These are phyloP conservation scores for Noctua janthina DNA, from an alignment of 2,888 invertebrate genomes.

Conservation along the genomic window DNA sequence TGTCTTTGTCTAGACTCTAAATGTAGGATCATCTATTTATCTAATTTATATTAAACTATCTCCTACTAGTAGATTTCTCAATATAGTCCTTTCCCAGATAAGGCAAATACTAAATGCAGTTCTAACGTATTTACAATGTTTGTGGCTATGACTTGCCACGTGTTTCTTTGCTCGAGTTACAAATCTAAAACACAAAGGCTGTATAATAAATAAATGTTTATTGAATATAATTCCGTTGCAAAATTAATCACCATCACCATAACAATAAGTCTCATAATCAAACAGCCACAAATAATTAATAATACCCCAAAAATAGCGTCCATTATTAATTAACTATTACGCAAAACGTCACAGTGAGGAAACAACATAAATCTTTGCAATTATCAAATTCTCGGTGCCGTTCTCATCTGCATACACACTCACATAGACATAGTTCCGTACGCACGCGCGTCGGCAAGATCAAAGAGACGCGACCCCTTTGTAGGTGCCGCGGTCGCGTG, in stretches of 20 bases:
- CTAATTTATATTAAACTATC: slow-evolving; percentile 11
- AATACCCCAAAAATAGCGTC: slow-evolving; percentile 50
- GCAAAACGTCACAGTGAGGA: slow-evolving; percentile 67
- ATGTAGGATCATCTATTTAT: not conserved
- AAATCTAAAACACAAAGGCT: slow-evolving; percentile 15
- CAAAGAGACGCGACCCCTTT: slow-evolving; percentile 90
- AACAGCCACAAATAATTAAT: slow-evolving; percentile 35
- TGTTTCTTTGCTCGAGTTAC: not conserved
- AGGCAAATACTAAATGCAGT: slow-evolving; percentile 1
- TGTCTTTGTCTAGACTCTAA: not conserved
- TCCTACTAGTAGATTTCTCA: not conserved
- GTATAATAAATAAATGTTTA: not conserved
- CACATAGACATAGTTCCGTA: slow-evolving; percentile 77
- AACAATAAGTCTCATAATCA: slow-evolving; percentile 21
- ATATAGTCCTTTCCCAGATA: slow-evolving; percentile 2
- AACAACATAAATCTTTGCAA: slow-evolving; percentile 88
- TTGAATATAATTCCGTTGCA: not conserved
- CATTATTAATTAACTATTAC: slow-evolving; percentile 67
- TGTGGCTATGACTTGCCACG: slow-evolving; percentile 7
- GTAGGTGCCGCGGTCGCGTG: slow-evolving; percentile 88
- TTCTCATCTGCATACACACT: slow-evolving; percentile 88
- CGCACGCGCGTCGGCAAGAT: slow-evolving; percentile 89
- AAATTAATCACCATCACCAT: slow-evolving; percentile 8
- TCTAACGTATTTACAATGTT: slow-evolving; percentile 15
- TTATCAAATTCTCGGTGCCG: slow-evolving; percentile 88